Conservation (phyloP, 2,113 vertebrate species). For the Baryphthengus martii region DNA sequence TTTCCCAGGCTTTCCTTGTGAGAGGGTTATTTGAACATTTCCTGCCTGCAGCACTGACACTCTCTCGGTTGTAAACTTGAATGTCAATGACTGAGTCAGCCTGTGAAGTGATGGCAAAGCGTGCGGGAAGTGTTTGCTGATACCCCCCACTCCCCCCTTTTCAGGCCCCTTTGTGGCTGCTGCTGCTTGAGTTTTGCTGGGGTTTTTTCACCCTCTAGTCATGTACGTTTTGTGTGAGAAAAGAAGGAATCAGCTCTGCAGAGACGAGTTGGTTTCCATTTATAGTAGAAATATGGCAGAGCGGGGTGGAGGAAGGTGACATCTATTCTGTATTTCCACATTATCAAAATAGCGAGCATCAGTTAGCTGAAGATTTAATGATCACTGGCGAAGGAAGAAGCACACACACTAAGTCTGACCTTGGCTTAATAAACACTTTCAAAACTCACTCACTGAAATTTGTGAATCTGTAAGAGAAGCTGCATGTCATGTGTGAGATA, state of each 20-base stretch:
- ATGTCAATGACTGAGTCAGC: neutral
- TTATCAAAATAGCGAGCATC: neutral
- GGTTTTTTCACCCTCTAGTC: fast-evolving
- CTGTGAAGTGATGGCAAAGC: fast-evolving
- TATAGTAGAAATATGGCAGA: neutral
- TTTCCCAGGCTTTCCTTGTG: neutral
- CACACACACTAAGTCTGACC: neutral
- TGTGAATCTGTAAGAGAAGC: neutral
- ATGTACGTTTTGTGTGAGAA: neutral
- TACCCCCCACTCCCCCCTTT: too few relatives aligned
- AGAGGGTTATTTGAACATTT: neutral
- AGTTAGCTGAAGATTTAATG: neutral
- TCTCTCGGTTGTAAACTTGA: neutral
- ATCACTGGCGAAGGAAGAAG: neutral
- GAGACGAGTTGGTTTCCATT: neutral
- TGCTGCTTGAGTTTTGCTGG: fast-evolving
- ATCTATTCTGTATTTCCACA: neutral
- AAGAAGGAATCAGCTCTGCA: neutral
- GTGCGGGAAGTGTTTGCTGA: fast-evolving
- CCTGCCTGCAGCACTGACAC: neutral
- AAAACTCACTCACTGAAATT: neutral
- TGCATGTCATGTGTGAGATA: fast-evolving
- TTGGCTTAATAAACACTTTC: neutral
- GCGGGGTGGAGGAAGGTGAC: neutral
- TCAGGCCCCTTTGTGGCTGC: neutral